A percentile compares a stretch with the other conserved stretches of the same genome.
phyloP scores from a whole-genome alignment of 2,888 invertebrate genomes.

The Pteria penguin region DNA sequence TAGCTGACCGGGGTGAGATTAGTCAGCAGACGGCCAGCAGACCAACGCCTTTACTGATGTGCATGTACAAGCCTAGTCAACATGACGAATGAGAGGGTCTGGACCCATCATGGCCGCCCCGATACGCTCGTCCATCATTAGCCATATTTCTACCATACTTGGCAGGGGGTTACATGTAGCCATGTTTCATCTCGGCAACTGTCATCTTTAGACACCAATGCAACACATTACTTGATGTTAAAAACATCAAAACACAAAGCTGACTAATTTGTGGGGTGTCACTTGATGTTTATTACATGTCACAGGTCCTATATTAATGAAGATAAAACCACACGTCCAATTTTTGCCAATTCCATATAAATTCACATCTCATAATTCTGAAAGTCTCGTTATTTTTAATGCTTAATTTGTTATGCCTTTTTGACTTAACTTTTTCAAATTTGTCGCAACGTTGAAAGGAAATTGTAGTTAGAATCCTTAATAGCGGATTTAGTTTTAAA shows the following conservation, averaged over 20 bases:
- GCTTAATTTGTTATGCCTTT: too few relatives aligned
- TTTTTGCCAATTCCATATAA: too few relatives aligned
- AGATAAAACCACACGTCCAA: neutral
- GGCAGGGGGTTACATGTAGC: constrained; percentile 16
- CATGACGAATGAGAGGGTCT: constrained; percentile 14
- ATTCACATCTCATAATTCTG: too few relatives aligned
- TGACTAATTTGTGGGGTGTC: neutral
- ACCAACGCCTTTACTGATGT: constrained; percentile 1
- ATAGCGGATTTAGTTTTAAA: too few relatives aligned
- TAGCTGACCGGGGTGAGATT: too few relatives aligned
- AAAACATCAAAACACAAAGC: neutral
- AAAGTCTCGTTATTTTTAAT: too few relatives aligned
- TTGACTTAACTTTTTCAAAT: too few relatives aligned
- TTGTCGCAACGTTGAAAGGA: too few relatives aligned
- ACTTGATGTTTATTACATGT: neutral
- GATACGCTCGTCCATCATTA: constrained; percentile 16
- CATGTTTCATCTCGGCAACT: constrained; percentile 12
- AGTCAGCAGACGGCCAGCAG: neutral
- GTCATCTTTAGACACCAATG: constrained; percentile 16
- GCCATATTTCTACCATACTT: constrained; percentile 11
- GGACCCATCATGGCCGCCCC: constrained; percentile 23
- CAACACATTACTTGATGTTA: constrained; percentile 12
- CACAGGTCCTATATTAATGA: neutral
- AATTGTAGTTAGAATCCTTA: too few relatives aligned
- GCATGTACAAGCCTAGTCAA: constrained; percentile 1